Evolutionary conservation across 2,797 vertebrate species (phyloP), one percentile per base, ranked within the genome.

Genomic region (Gastrophryne carolinensis): DNA sequence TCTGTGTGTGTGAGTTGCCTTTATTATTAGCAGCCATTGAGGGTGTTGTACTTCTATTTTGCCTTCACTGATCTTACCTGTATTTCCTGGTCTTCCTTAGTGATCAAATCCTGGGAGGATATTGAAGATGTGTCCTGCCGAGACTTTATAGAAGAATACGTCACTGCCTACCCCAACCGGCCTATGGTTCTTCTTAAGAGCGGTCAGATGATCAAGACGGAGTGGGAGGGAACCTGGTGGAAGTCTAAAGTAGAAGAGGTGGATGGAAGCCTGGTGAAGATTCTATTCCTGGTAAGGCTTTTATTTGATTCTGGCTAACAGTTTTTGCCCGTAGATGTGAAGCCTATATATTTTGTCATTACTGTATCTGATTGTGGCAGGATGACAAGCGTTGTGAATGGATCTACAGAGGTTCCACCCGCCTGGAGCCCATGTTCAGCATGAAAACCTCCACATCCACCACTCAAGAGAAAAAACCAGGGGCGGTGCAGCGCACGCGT

Each of bases 151-250:
- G 94, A 98, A 83, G 98, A 99, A 60, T 99, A 99, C 81, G 94
- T 99, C 86, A 97, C 95, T 0, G 95, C 96, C 0, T 99, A 99
- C 80, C 98, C 98, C 53, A 98, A 98, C 89, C 87, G 98, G 1
- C 98, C 97, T n/a, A 99, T 99, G 98, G 98, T 99, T n/a, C 90
- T 99, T 50, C 90, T 99, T 0, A 99, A 99, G 86, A 94, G 85
- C 0, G 93, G 94, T 8, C 97, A 99, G 85, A 93, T 97, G 29
- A 99, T 99, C 83, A 99, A 99, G 87, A 99, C 98, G 0, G 96
- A 99, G 80, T 99, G 97, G 98, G 98, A 99, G 67, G 98, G 98
- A 5, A 98, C 96, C 0, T 99, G 98, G 98, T 99, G 98, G 98
- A 97, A 95, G 80, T 98, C 97, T 77, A 92, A 94, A 2, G 96